Evolutionary conservation across 2,888 invertebrate genomes (phyloP).

Genomic region (Melinaea marsaeus): DNA sequence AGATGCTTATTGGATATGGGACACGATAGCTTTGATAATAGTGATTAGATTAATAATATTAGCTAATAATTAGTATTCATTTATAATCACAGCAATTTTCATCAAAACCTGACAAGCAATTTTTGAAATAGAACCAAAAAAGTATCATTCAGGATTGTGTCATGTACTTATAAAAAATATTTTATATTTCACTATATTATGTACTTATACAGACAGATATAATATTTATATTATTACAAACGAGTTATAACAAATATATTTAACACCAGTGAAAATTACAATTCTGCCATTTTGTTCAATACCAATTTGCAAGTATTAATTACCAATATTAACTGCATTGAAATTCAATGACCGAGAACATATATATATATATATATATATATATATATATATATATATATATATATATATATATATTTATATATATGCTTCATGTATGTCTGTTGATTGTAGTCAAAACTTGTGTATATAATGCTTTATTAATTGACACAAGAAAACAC

Average conservation of each 20-base stretch:
- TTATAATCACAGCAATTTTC: background rate
- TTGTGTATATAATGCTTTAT: too few species aligned
- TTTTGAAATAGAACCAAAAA: background rate
- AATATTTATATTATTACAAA: too few species aligned
- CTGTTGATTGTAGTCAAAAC: too few species aligned
- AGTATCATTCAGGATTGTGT: background rate
- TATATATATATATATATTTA: too few species aligned
- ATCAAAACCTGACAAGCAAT: background rate
- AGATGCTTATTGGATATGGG: constrained; percentile 1
- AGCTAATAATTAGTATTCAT: background rate
- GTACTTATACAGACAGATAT: too few species aligned
- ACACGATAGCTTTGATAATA: background rate
- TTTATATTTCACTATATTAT: too few species aligned
- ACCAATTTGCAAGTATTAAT: constrained; percentile 50
- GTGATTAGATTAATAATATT: background rate
- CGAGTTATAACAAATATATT: too few species aligned
- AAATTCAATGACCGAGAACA: constrained; percentile 42
- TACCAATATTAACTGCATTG: constrained; percentile 47
- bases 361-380: constrained; percentile 37
- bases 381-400: constrained; percentile 9
- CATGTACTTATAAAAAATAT: background rate
- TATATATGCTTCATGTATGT: too few species aligned
- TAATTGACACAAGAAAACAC: too few species aligned
- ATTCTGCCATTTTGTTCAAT: constrained; percentile 19
- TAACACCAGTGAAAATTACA: constrained; percentile 3